Percentiles rank a stretch among this genome's conserved stretches.
These are phyloP conservation scores for Piscicola geometra DNA, from an alignment of 2,888 invertebrate genomes.

Conservation along the genomic window DNA sequence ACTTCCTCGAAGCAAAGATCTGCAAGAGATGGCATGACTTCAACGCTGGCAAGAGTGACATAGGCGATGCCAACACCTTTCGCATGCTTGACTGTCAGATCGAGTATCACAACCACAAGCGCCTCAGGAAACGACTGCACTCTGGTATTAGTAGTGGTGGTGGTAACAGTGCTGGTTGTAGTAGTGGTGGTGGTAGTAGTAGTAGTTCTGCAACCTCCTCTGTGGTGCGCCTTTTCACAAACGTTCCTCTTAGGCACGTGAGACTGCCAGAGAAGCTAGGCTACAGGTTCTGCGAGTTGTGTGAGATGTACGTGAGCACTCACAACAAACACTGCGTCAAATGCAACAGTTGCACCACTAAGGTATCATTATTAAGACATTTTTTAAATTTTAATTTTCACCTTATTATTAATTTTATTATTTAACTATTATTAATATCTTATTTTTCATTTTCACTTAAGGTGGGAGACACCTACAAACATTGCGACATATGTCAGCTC, in stretches of 20 bases:
- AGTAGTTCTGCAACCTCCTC: background rate
- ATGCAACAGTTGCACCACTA: background rate
- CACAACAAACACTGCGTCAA: background rate
- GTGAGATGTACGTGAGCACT: background rate
- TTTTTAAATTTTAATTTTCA: too few species aligned
- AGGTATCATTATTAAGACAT: too few species aligned
- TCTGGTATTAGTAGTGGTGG: too few species aligned
- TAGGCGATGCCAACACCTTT: background rate
- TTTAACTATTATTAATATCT: too few species aligned
- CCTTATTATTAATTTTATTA: too few species aligned
- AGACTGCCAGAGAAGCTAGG: background rate
- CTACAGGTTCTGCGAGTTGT: background rate
- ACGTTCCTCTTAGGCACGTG: background rate
- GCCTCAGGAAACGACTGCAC: background rate
- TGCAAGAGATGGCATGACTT: background rate
- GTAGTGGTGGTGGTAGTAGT: too few species aligned
- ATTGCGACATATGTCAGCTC: background rate
- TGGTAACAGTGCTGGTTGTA: too few species aligned
- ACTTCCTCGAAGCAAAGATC: background rate
- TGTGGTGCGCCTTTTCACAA: background rate
- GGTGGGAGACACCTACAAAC: background rate
- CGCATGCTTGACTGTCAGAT: background rate
- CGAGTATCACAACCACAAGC: background rate
- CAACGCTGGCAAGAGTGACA: background rate
- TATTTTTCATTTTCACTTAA: too few species aligned